phyloP scores from a whole-genome alignment of 2,113 vertebrate genomes.

The Cacatua alba region DNA sequence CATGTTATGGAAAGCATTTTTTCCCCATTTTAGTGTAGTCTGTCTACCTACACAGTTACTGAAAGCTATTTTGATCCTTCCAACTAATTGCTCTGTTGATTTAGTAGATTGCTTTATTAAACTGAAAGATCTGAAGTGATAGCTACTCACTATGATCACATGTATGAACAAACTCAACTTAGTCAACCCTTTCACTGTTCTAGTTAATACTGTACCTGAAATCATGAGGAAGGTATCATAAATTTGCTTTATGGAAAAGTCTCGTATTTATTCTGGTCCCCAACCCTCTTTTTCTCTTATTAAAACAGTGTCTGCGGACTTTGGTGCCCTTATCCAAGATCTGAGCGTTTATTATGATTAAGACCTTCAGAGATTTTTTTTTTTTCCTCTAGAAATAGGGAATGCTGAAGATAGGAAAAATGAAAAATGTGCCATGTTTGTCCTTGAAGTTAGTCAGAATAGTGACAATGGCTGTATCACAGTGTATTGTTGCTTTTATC shows the following conservation, averaged over 20 bases:
- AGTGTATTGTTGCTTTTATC: slow-evolving; percentile 71
- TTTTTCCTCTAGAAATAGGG: slow-evolving; percentile 6
- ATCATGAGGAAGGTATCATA: neutral
- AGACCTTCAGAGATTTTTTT: slow-evolving; percentile 17
- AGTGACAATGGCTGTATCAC: slow-evolving; percentile 64
- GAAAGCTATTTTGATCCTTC: neutral
- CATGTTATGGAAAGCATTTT: fast-evolving
- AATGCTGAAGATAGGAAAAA: slow-evolving; percentile 30
- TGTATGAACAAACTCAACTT: neutral
- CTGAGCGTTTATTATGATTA: neutral
- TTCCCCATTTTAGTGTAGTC: neutral
- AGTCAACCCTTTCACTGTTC: neutral
- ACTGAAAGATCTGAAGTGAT: neutral
- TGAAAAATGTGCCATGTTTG: slow-evolving; percentile 53
- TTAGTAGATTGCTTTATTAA: neutral
- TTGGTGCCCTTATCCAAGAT: neutral
- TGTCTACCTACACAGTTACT: neutral
- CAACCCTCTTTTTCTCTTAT: neutral
- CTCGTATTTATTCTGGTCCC: neutral
- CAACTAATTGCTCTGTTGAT: neutral
- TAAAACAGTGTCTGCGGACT: neutral
- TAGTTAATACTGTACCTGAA: neutral
- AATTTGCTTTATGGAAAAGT: neutral
- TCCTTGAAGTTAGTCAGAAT: slow-evolving; percentile 61
- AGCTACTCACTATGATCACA: neutral